Percentiles rank a stretch among this genome's conserved stretches.
phyloP scores from a whole-genome alignment of 2,797 vertebrate genomes.

The Sternarchorhynchus goeldii region DNA sequence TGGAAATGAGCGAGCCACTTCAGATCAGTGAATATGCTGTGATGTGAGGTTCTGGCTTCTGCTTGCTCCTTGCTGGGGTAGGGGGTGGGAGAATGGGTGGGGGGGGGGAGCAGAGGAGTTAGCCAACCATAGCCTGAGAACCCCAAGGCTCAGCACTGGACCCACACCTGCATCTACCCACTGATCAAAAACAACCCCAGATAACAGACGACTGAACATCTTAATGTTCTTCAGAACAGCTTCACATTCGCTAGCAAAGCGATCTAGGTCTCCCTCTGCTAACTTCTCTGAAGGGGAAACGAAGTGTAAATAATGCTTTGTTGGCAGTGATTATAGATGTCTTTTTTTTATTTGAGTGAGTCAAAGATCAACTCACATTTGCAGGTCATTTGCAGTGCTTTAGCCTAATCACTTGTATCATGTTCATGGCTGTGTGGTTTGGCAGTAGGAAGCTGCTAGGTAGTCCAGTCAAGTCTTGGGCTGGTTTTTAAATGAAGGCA shows the following conservation, averaged over 20 bases:
- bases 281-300: background rate
- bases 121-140: background rate
- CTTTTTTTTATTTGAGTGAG: background rate
- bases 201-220: background rate
- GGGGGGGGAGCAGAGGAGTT: no score
- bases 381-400: background rate
- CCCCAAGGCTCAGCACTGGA: background rate
- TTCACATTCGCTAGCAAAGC: conserved; percentile 8
- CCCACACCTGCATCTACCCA: no score
- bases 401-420: background rate
- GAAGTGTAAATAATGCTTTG: no score
- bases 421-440: background rate
- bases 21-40: no score
- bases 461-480: background rate
- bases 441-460: background rate
- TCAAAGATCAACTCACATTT: conserved; percentile 10
- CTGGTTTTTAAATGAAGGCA: conserved; percentile 9
- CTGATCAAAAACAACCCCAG: conserved; percentile 1
- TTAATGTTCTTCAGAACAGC: background rate
- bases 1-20: background rate
- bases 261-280: conserved; percentile 21
- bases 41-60: no score
- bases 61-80: no score
- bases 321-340: background rate
- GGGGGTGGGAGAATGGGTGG: no score